Evolutionary conservation across 2,797 vertebrate species (phyloP).

Genomic region (Sphaeramia orbicularis): DNA sequence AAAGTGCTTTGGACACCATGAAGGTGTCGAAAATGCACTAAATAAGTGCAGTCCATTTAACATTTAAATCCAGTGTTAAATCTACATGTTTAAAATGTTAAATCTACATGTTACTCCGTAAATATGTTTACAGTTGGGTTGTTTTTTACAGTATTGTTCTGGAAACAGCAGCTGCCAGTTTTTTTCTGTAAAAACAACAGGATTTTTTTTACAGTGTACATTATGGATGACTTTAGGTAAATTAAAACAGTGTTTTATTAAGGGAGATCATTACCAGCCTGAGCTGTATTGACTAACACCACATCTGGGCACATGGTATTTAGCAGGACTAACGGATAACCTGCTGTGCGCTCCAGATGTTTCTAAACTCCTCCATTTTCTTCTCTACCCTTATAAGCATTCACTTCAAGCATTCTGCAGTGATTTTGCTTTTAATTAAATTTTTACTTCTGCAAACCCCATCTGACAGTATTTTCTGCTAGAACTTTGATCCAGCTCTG

Average conservation of each 20-base stretch:
- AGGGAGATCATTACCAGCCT: constrained; percentile 24
- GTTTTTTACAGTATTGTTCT: no score
- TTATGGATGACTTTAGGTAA: constrained; percentile 11
- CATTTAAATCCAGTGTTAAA: no score
- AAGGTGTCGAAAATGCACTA: no score
- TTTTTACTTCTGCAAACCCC: constrained; percentile 1
- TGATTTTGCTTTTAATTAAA: neutral
- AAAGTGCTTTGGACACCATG: no score
- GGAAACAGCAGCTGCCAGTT: no score
- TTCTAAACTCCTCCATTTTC: constrained; percentile 11
- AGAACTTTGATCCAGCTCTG: constrained; percentile 21
- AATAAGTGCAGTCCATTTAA: no score
- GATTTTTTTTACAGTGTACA: no score
- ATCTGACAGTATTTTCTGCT: constrained; percentile 21
- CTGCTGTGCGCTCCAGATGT: constrained; percentile 44
- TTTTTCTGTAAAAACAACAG: no score
- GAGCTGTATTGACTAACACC: constrained; percentile 12
- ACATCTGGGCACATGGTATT: constrained; percentile 38
- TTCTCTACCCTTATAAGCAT: neutral
- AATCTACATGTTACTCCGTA: no score
- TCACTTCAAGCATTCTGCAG: neutral
- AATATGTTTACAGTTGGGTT: no score
- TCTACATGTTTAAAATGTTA: no score
- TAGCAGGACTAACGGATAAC: constrained; percentile 29
- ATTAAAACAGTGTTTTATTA: constrained; percentile 11